Conservation (phyloP, 2,797 vertebrate genomes). For the Schizothorax lantsangensis region DNA sequence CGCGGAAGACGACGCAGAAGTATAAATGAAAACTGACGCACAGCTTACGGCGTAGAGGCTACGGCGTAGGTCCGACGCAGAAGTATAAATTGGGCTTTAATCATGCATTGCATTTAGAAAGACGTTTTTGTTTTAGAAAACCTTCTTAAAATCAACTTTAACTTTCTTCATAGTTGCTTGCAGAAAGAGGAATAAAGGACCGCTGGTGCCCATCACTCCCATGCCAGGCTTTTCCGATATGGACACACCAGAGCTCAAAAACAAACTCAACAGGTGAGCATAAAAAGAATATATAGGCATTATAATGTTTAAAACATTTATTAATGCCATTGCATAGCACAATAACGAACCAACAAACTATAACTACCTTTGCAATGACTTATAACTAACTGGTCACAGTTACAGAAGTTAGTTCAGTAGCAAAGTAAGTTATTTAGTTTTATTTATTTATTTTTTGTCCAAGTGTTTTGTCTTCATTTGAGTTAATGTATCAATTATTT, state of each 20-base stretch:
- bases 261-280: constrained; percentile 87
- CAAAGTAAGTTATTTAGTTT: too few relatives aligned
- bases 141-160: neutral
- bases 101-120: constrained; percentile 12
- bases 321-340: neutral
- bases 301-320: neutral
- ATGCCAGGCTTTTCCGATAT: constrained; percentile 91
- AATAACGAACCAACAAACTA: neutral
- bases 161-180: constrained; percentile 60
- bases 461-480: neutral
- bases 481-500: neutral
- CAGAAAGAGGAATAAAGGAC: constrained; percentile 63
- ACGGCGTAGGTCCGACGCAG: too few relatives aligned
- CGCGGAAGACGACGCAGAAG: too few relatives aligned
- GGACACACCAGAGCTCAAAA: constrained; percentile 94
- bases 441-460: neutral
- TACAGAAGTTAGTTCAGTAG: neutral
- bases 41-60: too few relatives aligned
- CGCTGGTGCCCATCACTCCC: constrained; percentile 85
- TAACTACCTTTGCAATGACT: neutral
- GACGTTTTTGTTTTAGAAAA: neutral
- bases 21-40: too few relatives aligned
- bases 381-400: neutral
- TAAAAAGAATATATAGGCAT: neutral
- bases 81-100: too few relatives aligned